Conservation (phyloP, 2,888 invertebrate species). For the Pollenia angustigena region DNA sequence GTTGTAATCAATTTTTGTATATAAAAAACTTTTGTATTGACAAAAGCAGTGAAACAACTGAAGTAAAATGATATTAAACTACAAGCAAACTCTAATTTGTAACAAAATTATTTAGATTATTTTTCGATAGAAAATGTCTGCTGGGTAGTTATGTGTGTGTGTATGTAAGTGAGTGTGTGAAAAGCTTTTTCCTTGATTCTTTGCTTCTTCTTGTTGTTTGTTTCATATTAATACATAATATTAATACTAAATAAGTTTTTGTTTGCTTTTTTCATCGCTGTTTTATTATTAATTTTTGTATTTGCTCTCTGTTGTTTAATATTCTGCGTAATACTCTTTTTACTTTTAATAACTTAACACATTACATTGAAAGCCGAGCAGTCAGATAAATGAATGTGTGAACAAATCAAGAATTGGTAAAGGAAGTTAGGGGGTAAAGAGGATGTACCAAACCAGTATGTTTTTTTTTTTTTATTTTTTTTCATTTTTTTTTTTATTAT, state of each 20-base stretch:
- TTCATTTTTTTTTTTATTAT: too few species aligned
- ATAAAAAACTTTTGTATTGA: too few species aligned
- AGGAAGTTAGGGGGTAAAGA: background rate
- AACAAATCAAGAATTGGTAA: too few species aligned
- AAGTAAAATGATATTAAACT: too few species aligned
- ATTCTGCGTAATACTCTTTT: constrained; percentile 46
- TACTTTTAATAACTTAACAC: constrained; percentile 52
- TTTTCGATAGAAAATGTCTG: too few species aligned
- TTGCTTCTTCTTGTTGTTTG: background rate
- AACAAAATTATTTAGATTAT: too few species aligned
- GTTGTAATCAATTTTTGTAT: too few species aligned
- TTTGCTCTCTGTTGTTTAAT: constrained; percentile 5
- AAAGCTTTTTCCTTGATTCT: background rate
- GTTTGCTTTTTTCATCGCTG: constrained; percentile 7
- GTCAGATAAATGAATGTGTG: constrained; percentile 13
- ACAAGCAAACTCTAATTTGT: too few species aligned
- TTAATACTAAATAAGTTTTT: constrained; percentile 19
- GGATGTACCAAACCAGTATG: background rate
- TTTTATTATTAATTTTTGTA: background rate
- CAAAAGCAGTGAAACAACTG: too few species aligned
- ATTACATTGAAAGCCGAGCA: constrained; percentile 16
- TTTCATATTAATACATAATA: constrained; percentile 29
- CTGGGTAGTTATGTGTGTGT: background rate
- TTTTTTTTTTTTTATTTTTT: too few species aligned
- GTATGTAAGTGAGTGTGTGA: background rate